A percentile compares a stretch with the other conserved stretches of the same genome.
Conservation (phyloP, 1,140 invertebrate genomes). For the Gryllus bimaculatus region DNA sequence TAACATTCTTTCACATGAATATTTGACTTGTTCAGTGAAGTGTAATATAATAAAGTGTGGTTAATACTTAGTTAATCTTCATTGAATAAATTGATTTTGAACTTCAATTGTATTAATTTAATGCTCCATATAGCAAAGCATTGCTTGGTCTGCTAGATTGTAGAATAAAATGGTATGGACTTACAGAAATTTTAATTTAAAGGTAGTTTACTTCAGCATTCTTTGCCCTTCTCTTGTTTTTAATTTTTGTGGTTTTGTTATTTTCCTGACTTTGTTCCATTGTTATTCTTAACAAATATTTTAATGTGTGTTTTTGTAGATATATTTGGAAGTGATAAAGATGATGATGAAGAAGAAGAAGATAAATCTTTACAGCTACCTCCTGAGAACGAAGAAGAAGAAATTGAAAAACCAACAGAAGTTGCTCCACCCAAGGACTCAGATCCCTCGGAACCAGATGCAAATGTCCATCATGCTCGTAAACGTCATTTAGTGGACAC, state of each 20-base stretch:
- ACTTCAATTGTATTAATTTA: too few relatives aligned
- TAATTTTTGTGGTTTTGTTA: not conserved
- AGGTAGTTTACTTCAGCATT: not conserved
- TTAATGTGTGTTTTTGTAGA: not conserved
- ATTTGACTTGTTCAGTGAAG: too few relatives aligned
- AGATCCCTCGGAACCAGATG: too few relatives aligned
- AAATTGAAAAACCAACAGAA: not conserved
- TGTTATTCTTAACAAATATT: too few relatives aligned
- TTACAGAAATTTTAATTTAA: not conserved
- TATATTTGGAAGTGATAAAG: not conserved
- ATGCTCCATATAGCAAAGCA: too few relatives aligned
- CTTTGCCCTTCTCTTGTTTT: not conserved
- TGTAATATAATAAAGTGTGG: too few relatives aligned
- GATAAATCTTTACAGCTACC: not conserved
- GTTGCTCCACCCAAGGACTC: not conserved
- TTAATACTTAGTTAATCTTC: too few relatives aligned
- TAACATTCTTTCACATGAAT: too few relatives aligned
- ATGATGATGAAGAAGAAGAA: not conserved
- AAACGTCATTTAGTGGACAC: not conserved
- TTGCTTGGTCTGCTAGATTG: not conserved
- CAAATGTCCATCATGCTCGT: not conserved
- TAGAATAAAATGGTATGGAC: not conserved
- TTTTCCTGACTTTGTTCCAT: too few relatives aligned
- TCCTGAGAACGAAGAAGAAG: not conserved
- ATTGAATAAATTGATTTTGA: too few relatives aligned